Evolutionary conservation across 2,888 invertebrate species (phyloP), one percentile per base, ranked within the genome.

Genomic region (Campoletis raptor): DNA sequence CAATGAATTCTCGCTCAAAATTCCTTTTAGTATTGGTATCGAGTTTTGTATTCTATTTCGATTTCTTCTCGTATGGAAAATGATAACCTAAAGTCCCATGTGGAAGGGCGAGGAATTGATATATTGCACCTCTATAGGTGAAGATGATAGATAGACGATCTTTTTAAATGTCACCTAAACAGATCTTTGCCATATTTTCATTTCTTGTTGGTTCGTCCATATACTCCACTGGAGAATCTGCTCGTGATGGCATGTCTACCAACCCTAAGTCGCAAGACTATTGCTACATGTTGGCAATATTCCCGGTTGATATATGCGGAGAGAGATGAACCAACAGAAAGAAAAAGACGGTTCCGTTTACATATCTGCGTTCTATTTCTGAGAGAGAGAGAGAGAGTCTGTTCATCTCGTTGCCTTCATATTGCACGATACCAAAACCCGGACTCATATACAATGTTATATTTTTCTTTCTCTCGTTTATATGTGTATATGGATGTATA

Each of bases 301-400:
- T 54, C 36, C 42, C 54, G 36, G 48, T 12, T 66, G 72, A 52
- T 40, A n/a, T 67, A 45, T 24, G 21, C 10, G 30, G 18, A 74
- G 9, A 73, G 30, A 42, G 45, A 18, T 7, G 4, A 18, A 40
- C 6, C 30, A 9, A 36, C 10, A 67, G 10, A 30, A 15, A 12
- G 10, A 40, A 21, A 74, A 15, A 21, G 40, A 24, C 12, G 10
- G n/a, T 5, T 61, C 40, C 37, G 36, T 48, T 45, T 72, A n/a
- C 73, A 66, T 81, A 85, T 81, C 73, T 76, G 48, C 76, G 74
- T 85, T 76, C 78, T 52, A 85, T 81, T 64, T 78, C 48, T 72
- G 52, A 48, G 54, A 30, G 30, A 30, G 30, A 30, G 30, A 30
- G 30, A 48, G 45, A 52, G 45, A 24, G 83, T 15, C 10, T 15